Conservation (phyloP, 2,113 vertebrate genomes). For the Rattus norvegicus region GRCr8 NC_086020.1:40763501-40764000, state of each 20-base stretch:
- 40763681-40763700: constrained; percentile 71
- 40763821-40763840: neutral
- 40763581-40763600: constrained; percentile 64
- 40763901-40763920: constrained; percentile 88
- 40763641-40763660: constrained; percentile 82
- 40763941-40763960: constrained; percentile 95
- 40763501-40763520: constrained; percentile 68
- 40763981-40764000: constrained; percentile 91
- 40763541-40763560: constrained; percentile 47
- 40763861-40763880: constrained; percentile 56
- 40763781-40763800: constrained; percentile 70
- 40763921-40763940: constrained; percentile 92
- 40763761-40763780: constrained; percentile 60
- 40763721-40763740: neutral
- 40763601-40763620: constrained; percentile 79
- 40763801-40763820: neutral
- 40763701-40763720: constrained; percentile 51
- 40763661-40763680: constrained; percentile 83
- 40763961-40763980: constrained; percentile 96
- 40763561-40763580: constrained; percentile 45
- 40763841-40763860: neutral
- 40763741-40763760: constrained; percentile 63
- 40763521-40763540: constrained; percentile 70
- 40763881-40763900: constrained; percentile 86
- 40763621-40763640: constrained; percentile 75